Base-by-base conservation (phyloP, 1,140 invertebrate species). In the Drosophila sucinea region DNA sequence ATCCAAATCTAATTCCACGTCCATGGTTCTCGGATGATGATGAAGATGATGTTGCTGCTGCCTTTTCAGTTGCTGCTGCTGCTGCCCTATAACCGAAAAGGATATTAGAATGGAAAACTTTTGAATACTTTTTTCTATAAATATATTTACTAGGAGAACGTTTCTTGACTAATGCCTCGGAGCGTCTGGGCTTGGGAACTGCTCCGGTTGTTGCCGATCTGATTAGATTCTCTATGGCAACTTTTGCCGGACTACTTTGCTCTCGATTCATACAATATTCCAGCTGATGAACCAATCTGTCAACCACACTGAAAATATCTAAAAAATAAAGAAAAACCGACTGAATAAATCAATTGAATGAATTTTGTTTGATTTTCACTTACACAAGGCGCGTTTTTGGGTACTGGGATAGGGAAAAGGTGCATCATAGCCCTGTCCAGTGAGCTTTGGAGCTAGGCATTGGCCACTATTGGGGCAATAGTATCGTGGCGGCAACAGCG, bases 231-330 rank as follows among this genome's bases (percentile, higher is more conserved):
- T 27, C 7, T 10, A 25, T 4, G 23, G 3, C 17, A 3, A 11
- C 1, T 2, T 8, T 6, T 29, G 6, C 17, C 1, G 4, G 44
- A 25, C 1, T 51, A 27, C 8, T 29, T 0, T 54, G 11, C 3
- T 7, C 4, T 0, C 32, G 11, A 4, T 51, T 62, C 0, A 61
- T 17, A 2, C 27, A 58, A 29, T 11, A 44, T 27, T 79, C 65
- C 56, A 79, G 56, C 7, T 79, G 80, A 32, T 54, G 1, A 0
- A 66, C 55, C 7, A 82, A 40, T 4, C 38, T 68, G 29, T 82
- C 75, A 11, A 79, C 67, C 10, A 79, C 4, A 2, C 33, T 67
- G 5, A 83, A 79, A 5, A 83, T 72, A 30, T 72, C 80, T 83
- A 11, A 6, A 41, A n/a, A 44, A 35, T 6, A 23, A 38, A 6